Evolutionary conservation across 1,140 invertebrate genomes (phyloP).

Genomic region (Dysdera silvatica): DNA sequence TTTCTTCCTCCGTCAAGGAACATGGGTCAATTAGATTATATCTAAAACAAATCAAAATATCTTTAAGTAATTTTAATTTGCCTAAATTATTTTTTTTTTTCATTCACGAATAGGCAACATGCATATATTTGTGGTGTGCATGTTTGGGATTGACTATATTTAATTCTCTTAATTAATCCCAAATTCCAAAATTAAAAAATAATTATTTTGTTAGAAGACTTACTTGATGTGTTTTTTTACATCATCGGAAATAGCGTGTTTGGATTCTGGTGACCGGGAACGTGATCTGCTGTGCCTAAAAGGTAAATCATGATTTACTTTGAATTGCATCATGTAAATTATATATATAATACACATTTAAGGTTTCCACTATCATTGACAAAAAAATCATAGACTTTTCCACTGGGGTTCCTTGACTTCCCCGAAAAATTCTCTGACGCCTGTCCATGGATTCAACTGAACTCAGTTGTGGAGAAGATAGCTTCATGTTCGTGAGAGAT

Average conservation of each 20-base stretch:
- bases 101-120: not conserved
- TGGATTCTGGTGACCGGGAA: slow-evolving; percentile 58
- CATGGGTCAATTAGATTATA: slow-evolving; percentile 79
- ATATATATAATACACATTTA: too few relatives aligned
- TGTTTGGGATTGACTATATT: not conserved
- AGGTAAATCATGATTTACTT: not conserved
- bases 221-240: slow-evolving; percentile 65
- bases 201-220: slow-evolving; percentile 20
- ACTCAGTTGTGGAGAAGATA: too few relatives aligned
- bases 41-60: slow-evolving; percentile 24
- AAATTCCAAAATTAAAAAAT: not conserved
- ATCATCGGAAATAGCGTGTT: slow-evolving; percentile 59
- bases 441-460: too few relatives aligned
- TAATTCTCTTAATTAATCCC: not conserved
- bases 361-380: too few relatives aligned
- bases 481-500: too few relatives aligned
- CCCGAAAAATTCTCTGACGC: too few relatives aligned
- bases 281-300: slow-evolving; percentile 47
- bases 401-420: too few relatives aligned
- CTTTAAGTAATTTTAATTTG: not conserved
- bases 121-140: not conserved
- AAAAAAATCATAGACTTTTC: too few relatives aligned
- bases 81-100: not conserved
- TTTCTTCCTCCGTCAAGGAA: slow-evolving; percentile 77
- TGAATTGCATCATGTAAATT: too few relatives aligned